Percentiles rank a stretch among this genome's conserved stretches.
phyloP scores from a whole-genome alignment of 1,140 invertebrate genomes.

The Drosophila guanche region DNA sequence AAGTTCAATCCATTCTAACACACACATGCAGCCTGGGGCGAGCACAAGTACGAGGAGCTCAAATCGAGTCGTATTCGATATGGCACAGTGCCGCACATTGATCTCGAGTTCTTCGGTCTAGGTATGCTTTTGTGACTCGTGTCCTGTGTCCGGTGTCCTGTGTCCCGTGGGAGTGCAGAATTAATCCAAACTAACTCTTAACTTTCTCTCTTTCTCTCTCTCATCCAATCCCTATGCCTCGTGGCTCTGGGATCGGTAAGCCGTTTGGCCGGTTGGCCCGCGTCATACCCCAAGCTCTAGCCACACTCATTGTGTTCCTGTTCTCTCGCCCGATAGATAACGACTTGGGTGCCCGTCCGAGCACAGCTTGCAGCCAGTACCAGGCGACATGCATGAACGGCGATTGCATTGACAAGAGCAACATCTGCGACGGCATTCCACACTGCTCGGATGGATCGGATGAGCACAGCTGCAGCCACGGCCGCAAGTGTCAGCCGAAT shows the following conservation, averaged over 20 bases:
- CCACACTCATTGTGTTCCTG: neutral
- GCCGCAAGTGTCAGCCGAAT: slow-evolving; percentile 94
- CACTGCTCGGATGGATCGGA: slow-evolving; percentile 95
- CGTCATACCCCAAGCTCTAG: too few relatives aligned
- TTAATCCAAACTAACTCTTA: neutral
- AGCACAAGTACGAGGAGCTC: slow-evolving; percentile 71
- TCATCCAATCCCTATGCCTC: slow-evolving; percentile 11
- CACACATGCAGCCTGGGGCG: slow-evolving; percentile 82
- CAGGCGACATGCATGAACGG: slow-evolving; percentile 96
- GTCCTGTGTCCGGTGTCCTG: neutral
- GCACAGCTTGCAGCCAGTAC: slow-evolving; percentile 88
- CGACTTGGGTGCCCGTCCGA: slow-evolving; percentile 81
- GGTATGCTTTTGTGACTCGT: slow-evolving; percentile 50
- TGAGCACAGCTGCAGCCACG: slow-evolving; percentile 93
- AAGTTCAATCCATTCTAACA: neutral
- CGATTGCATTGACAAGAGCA: slow-evolving; percentile 92
- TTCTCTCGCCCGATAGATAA: slow-evolving; percentile 68
- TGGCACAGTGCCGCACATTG: slow-evolving; percentile 82
- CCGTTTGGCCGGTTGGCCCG: neutral
- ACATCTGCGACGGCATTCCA: slow-evolving; percentile 91
- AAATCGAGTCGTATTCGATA: slow-evolving; percentile 77
- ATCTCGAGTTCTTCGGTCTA: slow-evolving; percentile 82
- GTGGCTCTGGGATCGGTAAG: slow-evolving; percentile 33
- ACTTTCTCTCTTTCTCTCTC: neutral
- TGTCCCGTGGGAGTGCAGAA: neutral